Evolutionary conservation across 2,113 vertebrate species (phyloP), one percentile per base, ranked within the genome.

Genomic region (Circaetus cinerascens): DNA sequence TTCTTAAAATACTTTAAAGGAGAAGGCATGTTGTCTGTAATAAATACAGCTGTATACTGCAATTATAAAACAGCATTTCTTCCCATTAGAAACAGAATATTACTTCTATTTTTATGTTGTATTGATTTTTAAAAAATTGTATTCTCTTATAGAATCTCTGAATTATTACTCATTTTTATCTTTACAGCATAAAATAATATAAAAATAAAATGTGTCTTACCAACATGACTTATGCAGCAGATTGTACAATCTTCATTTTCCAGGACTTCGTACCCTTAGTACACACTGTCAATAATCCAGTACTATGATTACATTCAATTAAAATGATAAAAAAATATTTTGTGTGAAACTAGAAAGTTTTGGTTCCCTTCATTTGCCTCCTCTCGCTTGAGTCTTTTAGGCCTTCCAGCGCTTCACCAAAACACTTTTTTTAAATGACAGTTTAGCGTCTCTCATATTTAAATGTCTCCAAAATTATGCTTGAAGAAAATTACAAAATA

Each of bases 401-500:
- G 63, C 86, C 75, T 97, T 95, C 88, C 86, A 97, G 72, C 25
- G 1, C 91, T 97, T 92, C 94, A 92, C 82, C 88, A 88, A 92
- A 94, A 95, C 93, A 92, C 88, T 95, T 94, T 90, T 94, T 93
- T 93, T 8, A 94, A 94, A 93, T 93, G 72, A 90, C 94, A 96
- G 88, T 92, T 96, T 96, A 95, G 69, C 14, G 88, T 93, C 94
- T 94, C 90, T 96, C 94, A 71, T 94, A 96, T 95, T 94, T 92
- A 96, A 94, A 97, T 90, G 62, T 91, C 91, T 94, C 57, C 69
- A 91, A 88, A 94, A 96, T 93, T 92, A 93, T 94, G 90, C 97
- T 97, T 80, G 82, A 88, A 96, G 90, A 97, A 97, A 96, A 92
- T 88, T 94, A 96, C 90, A 97, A 96, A 97, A 94, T 97, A 96